Evolutionary conservation across 1,140 invertebrate species (phyloP).

Genomic region (Eriocheir sinensis): DNA sequence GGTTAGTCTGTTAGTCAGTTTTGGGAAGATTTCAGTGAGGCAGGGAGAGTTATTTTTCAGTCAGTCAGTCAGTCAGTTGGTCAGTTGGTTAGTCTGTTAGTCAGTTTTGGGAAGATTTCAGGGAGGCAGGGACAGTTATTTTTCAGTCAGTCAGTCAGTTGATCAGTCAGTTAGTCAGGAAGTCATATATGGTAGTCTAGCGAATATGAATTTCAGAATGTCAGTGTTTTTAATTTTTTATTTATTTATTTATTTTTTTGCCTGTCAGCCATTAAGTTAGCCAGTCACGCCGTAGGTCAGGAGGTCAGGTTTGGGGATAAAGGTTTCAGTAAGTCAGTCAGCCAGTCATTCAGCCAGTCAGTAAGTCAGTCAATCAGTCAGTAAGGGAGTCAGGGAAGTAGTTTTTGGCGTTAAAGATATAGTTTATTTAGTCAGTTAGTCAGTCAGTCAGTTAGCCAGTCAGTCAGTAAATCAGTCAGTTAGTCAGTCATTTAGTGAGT

Average conservation of each 20-base stretch:
- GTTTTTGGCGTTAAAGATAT: too few species aligned
- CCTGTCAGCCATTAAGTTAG: background rate
- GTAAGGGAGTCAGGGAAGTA: too few species aligned
- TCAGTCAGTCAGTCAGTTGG: background rate
- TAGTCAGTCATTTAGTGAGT: too few species aligned
- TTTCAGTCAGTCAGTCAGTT: constrained; percentile 4
- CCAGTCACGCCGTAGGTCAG: background rate
- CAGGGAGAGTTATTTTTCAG: background rate
- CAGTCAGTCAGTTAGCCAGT: too few species aligned
- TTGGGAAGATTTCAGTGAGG: too few species aligned
- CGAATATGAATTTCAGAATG: too few species aligned
- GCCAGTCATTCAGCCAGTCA: background rate
- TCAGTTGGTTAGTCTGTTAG: background rate
- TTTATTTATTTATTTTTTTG: too few species aligned
- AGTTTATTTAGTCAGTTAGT: too few species aligned
- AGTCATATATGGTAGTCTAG: background rate
- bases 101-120: too few species aligned
- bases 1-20: background rate
- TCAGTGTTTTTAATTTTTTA: background rate
- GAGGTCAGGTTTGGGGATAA: too few species aligned
- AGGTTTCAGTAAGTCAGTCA: background rate
- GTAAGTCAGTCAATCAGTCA: background rate
- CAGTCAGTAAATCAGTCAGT: too few species aligned
- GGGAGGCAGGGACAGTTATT: too few species aligned
- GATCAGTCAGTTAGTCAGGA: background rate